Evolutionary conservation across 2,797 vertebrate species (phyloP).

Genomic region (Chromis chromis): DNA sequence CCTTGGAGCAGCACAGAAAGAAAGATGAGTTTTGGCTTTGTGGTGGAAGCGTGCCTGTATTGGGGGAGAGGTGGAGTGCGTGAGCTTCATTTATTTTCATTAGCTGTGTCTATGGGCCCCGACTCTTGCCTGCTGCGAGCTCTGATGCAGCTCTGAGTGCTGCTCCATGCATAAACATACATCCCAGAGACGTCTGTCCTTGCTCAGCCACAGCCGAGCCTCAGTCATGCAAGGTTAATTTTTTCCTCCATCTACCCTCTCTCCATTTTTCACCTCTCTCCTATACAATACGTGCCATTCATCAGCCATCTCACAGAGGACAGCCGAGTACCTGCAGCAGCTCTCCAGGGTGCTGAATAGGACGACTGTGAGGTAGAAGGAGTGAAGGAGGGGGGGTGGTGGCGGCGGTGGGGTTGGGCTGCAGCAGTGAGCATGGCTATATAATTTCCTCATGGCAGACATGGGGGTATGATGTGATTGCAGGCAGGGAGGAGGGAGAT

Average conservation of each 20-base stretch:
- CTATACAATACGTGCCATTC: slow-evolving; percentile 69
- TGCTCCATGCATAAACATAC: slow-evolving; percentile 74
- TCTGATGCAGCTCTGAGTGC: slow-evolving; percentile 61
- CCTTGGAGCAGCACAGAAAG: slow-evolving; percentile 37
- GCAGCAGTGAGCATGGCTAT: slow-evolving; percentile 73
- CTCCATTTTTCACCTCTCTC: slow-evolving; percentile 64
- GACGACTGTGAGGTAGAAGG: slow-evolving; percentile 67
- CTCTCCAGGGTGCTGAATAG: slow-evolving; percentile 87
- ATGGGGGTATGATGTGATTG: slow-evolving; percentile 67
- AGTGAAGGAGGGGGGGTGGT: slow-evolving; percentile 46
- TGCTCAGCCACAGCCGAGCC: slow-evolving; percentile 60
- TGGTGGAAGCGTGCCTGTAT: slow-evolving; percentile 58
- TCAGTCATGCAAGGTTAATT: slow-evolving; percentile 72
- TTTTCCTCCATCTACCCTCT: slow-evolving; percentile 40
- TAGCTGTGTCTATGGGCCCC: slow-evolving; percentile 66
- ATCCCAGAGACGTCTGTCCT: slow-evolving; percentile 71
- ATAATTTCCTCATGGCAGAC: slow-evolving; percentile 72
- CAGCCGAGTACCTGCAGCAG: slow-evolving; percentile 81
- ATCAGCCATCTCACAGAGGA: slow-evolving; percentile 76
- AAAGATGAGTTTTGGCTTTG: slow-evolving; percentile 54
- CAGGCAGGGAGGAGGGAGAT: slow-evolving; percentile 42
- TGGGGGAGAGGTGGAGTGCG: slow-evolving; percentile 44
- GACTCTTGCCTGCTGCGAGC: slow-evolving; percentile 67
- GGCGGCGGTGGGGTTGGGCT: slow-evolving; percentile 39
- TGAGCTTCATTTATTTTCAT: slow-evolving; percentile 84